phyloP scores from a whole-genome alignment of 2,113 vertebrate species.

The Megaceryle maxima region DNA sequence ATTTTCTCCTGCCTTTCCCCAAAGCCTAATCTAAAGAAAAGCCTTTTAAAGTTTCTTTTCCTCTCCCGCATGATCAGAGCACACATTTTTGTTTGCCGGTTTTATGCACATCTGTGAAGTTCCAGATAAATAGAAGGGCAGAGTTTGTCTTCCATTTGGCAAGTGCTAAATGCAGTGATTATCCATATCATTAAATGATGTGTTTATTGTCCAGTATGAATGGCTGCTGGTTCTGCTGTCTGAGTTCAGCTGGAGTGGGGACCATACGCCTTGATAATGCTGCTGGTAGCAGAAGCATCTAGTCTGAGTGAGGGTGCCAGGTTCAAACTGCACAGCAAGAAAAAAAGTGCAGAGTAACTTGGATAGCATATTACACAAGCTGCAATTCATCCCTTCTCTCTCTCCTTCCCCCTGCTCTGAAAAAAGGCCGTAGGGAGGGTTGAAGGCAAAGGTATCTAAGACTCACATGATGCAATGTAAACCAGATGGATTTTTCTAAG shows the following conservation, averaged over 20 bases:
- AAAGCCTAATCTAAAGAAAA: background rate
- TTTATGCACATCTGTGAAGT: background rate
- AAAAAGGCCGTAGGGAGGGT: background rate
- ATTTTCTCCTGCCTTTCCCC: background rate
- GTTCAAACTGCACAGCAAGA: too few species aligned
- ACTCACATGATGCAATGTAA: background rate
- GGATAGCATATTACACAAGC: fast-evolving
- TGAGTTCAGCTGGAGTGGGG: background rate
- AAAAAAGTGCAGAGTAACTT: background rate
- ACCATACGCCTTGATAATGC: background rate
- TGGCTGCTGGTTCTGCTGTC: background rate
- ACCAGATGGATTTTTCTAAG: background rate
- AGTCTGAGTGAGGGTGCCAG: background rate
- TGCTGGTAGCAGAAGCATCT: background rate
- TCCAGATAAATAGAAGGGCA: background rate
- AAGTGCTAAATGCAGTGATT: background rate
- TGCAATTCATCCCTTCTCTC: background rate
- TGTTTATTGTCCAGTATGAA: background rate
- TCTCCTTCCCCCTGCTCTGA: background rate
- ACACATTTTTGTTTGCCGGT: background rate
- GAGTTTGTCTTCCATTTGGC: background rate
- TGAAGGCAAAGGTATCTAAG: background rate
- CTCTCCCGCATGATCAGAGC: background rate
- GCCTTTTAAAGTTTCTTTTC: background rate
- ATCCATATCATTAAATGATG: background rate